Percentiles rank a stretch among this genome's conserved stretches.
Evolutionary conservation across 2,113 vertebrate species (phyloP).

Genomic region (Argyrosomus japonicus): DNA sequence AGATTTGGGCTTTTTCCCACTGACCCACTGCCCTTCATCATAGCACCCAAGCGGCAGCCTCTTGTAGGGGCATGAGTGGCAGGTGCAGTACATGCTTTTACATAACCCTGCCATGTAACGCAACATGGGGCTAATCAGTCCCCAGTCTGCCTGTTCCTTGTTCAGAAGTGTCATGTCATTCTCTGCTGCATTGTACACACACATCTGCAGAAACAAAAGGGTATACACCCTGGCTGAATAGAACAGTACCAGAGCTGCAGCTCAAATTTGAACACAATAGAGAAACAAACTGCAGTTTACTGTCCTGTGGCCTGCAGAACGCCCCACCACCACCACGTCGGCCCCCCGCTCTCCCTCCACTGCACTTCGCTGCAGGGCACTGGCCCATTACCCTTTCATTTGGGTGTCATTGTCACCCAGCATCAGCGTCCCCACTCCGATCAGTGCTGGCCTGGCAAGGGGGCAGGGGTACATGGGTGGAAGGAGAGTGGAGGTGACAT

Average conservation of each 20-base stretch:
- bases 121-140: constrained; percentile 64
- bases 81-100: constrained; percentile 61
- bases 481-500: constrained; percentile 80
- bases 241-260: not conserved
- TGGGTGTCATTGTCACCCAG: constrained; percentile 80
- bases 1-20: constrained; percentile 47
- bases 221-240: not conserved
- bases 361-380: constrained; percentile 44
- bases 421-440: constrained; percentile 67
- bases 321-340: not conserved
- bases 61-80: constrained; percentile 56
- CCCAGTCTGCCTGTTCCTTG: constrained; percentile 44
- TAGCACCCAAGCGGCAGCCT: constrained; percentile 46
- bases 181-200: constrained; percentile 35
- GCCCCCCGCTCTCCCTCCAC: constrained; percentile 8
- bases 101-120: constrained; percentile 59
- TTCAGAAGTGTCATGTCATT: constrained; percentile 46
- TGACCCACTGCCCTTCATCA: constrained; percentile 66
- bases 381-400: constrained; percentile 67
- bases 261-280: constrained; percentile 27
- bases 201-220: constrained; percentile 19
- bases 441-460: constrained; percentile 59
- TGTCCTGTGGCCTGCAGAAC: constrained; percentile 21
- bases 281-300: constrained; percentile 18
- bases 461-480: constrained; percentile 64